Conservation (phyloP, 2,888 invertebrate species). For the Calameuta idolon region DNA sequence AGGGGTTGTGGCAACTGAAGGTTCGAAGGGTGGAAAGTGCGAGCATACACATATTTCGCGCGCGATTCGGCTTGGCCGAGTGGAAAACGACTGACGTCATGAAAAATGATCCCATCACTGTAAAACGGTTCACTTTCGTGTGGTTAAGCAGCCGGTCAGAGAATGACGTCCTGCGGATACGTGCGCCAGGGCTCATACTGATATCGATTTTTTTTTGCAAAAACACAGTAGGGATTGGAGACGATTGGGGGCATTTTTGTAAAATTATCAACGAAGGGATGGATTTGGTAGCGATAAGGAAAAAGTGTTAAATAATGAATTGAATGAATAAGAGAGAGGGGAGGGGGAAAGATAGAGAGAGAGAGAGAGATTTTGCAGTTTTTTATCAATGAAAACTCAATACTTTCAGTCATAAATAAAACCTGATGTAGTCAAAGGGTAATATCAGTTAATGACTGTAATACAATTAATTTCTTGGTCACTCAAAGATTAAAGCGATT, state of each 20-base stretch:
- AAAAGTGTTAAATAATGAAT: neutral
- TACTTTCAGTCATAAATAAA: neutral
- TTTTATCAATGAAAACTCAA: neutral
- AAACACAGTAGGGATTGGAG: neutral
- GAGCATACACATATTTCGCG: slow-evolving; percentile 33
- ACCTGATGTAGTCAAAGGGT: no score
- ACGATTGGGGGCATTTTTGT: neutral
- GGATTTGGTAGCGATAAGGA: neutral
- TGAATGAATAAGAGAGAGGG: slow-evolving; percentile 11
- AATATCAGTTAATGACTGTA: neutral
- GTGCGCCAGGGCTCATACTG: neutral
- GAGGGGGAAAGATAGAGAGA: slow-evolving; percentile 16
- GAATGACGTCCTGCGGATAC: neutral
- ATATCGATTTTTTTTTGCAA: slow-evolving; percentile 5
- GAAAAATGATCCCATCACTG: slow-evolving; percentile 47
- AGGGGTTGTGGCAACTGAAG: slow-evolving; percentile 6
- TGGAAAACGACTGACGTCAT: slow-evolving; percentile 52
- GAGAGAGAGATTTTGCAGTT: neutral
- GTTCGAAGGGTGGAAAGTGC: slow-evolving; percentile 9
- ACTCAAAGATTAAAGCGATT: neutral
- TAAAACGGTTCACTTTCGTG: slow-evolving; percentile 38
- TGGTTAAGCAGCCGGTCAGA: slow-evolving; percentile 32
- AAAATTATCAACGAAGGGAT: neutral
- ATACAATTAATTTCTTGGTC: neutral
- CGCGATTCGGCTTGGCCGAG: slow-evolving; percentile 40